Conservation (phyloP, 2,113 vertebrate genomes). For the Aleadryas rufinucha region DNA sequence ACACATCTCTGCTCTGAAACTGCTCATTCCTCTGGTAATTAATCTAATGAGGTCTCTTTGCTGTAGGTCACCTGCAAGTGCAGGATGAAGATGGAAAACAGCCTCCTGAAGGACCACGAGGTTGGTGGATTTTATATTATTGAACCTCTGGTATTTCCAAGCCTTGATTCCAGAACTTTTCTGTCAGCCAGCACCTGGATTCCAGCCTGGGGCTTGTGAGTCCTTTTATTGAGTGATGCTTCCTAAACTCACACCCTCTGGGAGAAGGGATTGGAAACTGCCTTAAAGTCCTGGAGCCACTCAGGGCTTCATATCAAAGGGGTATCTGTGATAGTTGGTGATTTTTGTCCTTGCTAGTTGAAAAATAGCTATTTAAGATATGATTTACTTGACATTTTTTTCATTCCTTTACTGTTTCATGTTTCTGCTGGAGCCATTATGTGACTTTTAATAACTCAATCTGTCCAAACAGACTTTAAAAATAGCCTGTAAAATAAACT, state of each 20-base stretch:
- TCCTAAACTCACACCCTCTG: not conserved
- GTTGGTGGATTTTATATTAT: conserved; percentile 57
- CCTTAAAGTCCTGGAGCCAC: not conserved
- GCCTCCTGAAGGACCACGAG: conserved; percentile 83
- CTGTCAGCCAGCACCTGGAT: not conserved
- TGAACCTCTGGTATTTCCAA: not conserved
- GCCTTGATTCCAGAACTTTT: not conserved
- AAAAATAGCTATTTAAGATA: not conserved
- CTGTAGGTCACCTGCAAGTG: conserved; percentile 90
- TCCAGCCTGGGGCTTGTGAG: not conserved
- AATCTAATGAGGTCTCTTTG: not conserved
- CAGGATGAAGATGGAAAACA: conserved; percentile 86
- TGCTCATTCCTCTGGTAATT: not conserved
- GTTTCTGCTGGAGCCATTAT: not conserved
- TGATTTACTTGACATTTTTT: not conserved
- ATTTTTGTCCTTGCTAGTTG: not conserved
- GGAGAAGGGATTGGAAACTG: not conserved
- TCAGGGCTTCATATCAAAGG: not conserved
- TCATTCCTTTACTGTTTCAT: not conserved
- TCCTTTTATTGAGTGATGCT: not conserved
- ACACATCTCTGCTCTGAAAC: not conserved
- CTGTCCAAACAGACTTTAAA: not conserved
- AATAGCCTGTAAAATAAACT: conserved; percentile 1
- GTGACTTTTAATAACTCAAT: not conserved
- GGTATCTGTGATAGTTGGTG: not conserved